Conservation (phyloP, 2,113 vertebrate genomes). For the Phylloscopus whistleri region DNA sequence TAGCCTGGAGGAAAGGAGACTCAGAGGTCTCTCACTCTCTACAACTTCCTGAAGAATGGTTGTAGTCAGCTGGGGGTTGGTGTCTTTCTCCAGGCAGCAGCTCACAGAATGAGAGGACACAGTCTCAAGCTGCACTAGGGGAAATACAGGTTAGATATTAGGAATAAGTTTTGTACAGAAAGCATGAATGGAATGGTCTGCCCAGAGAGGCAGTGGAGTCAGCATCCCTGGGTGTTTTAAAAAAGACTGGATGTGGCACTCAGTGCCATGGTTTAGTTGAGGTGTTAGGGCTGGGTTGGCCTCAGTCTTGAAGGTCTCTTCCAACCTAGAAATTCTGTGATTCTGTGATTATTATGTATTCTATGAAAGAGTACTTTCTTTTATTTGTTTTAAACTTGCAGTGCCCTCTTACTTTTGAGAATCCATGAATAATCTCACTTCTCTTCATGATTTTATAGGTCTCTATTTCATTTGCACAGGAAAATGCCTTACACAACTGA, state of each 20-base stretch:
- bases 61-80: neutral
- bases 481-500: neutral
- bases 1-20: neutral
- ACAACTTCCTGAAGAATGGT: too few species aligned
- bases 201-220: neutral
- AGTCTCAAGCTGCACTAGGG: neutral
- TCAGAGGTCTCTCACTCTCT: neutral
- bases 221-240: neutral
- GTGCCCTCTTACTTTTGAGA: neutral
- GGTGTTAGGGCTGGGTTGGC: neutral
- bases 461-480: neutral
- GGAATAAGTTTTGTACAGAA: neutral
- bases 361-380: neutral
- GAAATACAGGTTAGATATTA: neutral
- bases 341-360: neutral
- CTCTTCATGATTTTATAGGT: neutral
- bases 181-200: neutral
- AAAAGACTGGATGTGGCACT: neutral
- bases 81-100: neutral
- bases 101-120: neutral
- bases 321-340: neutral
- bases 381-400: neutral
- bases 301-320: neutral
- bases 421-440: neutral
- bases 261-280: neutral